Base-by-base conservation (phyloP, 1,140 invertebrate species). In the Idris sp. region DNA sequence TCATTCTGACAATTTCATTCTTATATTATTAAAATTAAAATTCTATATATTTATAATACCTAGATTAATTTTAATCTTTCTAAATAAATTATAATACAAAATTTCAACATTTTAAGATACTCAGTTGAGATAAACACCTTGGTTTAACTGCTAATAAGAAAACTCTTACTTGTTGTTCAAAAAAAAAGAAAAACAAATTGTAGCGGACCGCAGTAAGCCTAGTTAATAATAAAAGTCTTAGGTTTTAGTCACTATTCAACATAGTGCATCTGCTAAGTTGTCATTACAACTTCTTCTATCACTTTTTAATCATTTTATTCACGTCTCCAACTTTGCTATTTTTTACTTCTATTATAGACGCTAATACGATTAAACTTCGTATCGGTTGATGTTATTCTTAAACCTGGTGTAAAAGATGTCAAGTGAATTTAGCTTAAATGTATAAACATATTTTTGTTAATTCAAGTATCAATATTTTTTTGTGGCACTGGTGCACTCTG, bases 351-450 rank as follows among this genome's bases (percentile, higher is more conserved):
- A 61, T 71, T 61, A n/a, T n/a, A 54, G 53, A 36, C 14, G 33
- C 65, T 71, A 71, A 71, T 71, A 56, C 65, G 65, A 71, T 71
- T 71, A 61, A 61, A 38, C 35, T 58, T 58, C 53, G 64, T n/a
- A n/a, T n/a, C 53, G 43, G 16, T 49, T 28, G 28, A 51, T 41
- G 43, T 38, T 51, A 19, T 31, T 38, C 36, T 11, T 10, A 33
- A 18, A 41, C 11, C 33, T 15, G 11, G 33, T 38, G 36, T 36
- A 31, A 54, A 46, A 51, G 51, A 51, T 51, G 41, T 51, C 59
- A 25, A 30, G 10, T 22, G n/a, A 30, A 38, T 62, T 38, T 10
- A n/a, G n/a, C n/a, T n/a, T 22, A 3, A 40, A 48, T 28, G 41
- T 18, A 25, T 26, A 13, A 33, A n/a, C 13, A 14, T 33, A 62